Base-by-base conservation (phyloP, 2,888 invertebrate species). In the Parthenolecanium corni region DNA sequence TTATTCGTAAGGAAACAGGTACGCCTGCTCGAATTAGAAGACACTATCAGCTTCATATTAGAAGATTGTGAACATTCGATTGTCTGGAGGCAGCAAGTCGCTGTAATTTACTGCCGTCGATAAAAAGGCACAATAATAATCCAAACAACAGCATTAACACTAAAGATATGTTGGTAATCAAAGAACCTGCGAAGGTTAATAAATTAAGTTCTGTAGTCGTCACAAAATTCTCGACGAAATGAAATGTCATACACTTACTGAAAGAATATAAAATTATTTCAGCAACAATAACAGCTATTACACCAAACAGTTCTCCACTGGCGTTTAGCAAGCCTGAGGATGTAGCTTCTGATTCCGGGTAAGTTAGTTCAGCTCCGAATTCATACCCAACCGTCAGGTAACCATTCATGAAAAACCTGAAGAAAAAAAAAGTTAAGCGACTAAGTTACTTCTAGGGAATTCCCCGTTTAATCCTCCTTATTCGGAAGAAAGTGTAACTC, bases 251-350 rank as follows among this genome's bases (percentile, higher is more conserved):
- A 3, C 9, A 42, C 25, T 47, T 46, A 63, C 84, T 84, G 68
- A 86, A 76, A 69, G 79, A 78, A 42, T 85, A 83, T 14, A 66
- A 57, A n/a, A 66, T 62, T 20, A 52, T 53, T 6, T 66, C 67
- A 14, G 67, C 66, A n/a, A 64, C 52, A 11, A 66, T 23, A 1
- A 68, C 68, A 12, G 69, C 68, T 12, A 68, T 56, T n/a, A 70
- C 68, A 1, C 71, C 71, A 40, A 66, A 68, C 20, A 69, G 66
- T 66, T 71, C 70, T 2, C 70, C 68, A 14, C 68, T 68, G 1
- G 70, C 69, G 47, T 69, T 70, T 5, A 72, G 46, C 18, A 71
- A 54, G 5, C 71, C 71, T 0, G 69, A 68, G 1, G 71, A 71
- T 3, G 70, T 71, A n/a, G 69, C 68, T 65, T 71, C 71, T 12